phyloP scores from a whole-genome alignment of 2,888 invertebrate genomes.

The Ecliptopera silaceata region DNA sequence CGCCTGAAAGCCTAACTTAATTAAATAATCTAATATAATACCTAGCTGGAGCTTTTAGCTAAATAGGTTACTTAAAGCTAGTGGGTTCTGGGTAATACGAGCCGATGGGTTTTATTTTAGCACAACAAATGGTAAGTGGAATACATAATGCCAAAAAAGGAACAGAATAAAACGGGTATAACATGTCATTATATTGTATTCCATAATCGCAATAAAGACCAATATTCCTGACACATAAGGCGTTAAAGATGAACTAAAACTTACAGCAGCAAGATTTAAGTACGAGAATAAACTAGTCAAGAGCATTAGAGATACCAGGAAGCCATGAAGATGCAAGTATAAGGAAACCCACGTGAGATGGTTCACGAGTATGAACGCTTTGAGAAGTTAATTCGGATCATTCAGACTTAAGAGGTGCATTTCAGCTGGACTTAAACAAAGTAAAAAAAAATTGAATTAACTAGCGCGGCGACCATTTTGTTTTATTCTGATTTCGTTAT shows the following conservation, averaged over 20 bases:
- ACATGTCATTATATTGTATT: no score
- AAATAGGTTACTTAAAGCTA: slow-evolving; percentile 24
- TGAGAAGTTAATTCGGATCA: background rate
- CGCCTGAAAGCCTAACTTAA: slow-evolving; percentile 28
- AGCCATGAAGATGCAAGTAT: slow-evolving; percentile 25
- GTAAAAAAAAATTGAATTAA: no score
- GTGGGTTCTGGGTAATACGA: slow-evolving; percentile 12
- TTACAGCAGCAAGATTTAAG: slow-evolving; percentile 7
- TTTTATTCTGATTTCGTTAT: no score
- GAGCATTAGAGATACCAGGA: slow-evolving; percentile 4
- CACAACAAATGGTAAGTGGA: background rate
- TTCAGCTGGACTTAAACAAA: no score
- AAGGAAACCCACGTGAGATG: background rate
- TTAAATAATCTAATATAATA: slow-evolving; percentile 31
- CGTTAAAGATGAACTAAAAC: background rate
- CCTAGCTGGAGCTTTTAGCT: slow-evolving; percentile 28
- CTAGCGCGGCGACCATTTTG: no score
- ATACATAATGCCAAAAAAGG: background rate
- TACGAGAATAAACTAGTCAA: slow-evolving; percentile 3
- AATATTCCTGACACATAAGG: background rate
- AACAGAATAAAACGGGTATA: background rate
- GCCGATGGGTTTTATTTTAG: slow-evolving; percentile 3
- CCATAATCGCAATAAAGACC: no score
- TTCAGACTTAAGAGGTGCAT: no score
- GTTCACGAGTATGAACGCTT: background rate